These are phyloP conservation scores for Alviniconcha strummeri DNA, from an alignment of 2,888 invertebrate genomes.

Conservation along the genomic window DNA sequence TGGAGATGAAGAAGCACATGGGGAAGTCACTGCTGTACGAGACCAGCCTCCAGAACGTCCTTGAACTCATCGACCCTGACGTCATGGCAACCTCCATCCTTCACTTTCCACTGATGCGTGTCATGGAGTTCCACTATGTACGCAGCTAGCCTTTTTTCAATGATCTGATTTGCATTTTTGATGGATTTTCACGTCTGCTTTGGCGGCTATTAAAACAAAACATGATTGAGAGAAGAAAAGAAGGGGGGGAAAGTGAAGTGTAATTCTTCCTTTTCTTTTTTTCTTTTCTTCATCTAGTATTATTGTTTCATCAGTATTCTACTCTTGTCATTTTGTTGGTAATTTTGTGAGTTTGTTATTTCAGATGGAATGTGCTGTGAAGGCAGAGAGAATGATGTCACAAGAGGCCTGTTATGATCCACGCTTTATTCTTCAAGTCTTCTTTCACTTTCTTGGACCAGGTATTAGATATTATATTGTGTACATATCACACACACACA, in stretches of 20 bases:
- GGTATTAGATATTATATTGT: slow-evolving; percentile 50
- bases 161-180: too few relatives aligned
- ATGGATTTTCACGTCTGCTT: too few relatives aligned
- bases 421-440: slow-evolving; percentile 85
- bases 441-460: slow-evolving; percentile 84
- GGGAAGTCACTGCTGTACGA: slow-evolving; percentile 81
- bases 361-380: slow-evolving; percentile 26
- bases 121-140: slow-evolving; percentile 68
- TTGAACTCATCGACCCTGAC: slow-evolving; percentile 83
- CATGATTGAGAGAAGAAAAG: too few relatives aligned
- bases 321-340: too few relatives aligned
- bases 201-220: too few relatives aligned
- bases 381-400: slow-evolving; percentile 61
- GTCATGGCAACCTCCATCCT: slow-evolving; percentile 81
- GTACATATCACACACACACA: not conserved
- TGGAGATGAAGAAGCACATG: slow-evolving; percentile 75
- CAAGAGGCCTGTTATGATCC: slow-evolving; percentile 83
- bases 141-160: not conserved
- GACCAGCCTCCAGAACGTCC: slow-evolving; percentile 83
- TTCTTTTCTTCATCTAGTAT: too few relatives aligned
- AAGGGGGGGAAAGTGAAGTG: too few relatives aligned
- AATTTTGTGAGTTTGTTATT: not conserved
- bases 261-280: too few relatives aligned
- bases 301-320: too few relatives aligned
- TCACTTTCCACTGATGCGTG: slow-evolving; percentile 82